Percentiles rank a stretch among this genome's conserved stretches.
Evolutionary conservation across 2,888 invertebrate species (phyloP).

Genomic region (Euplagia quadripunctaria): DNA sequence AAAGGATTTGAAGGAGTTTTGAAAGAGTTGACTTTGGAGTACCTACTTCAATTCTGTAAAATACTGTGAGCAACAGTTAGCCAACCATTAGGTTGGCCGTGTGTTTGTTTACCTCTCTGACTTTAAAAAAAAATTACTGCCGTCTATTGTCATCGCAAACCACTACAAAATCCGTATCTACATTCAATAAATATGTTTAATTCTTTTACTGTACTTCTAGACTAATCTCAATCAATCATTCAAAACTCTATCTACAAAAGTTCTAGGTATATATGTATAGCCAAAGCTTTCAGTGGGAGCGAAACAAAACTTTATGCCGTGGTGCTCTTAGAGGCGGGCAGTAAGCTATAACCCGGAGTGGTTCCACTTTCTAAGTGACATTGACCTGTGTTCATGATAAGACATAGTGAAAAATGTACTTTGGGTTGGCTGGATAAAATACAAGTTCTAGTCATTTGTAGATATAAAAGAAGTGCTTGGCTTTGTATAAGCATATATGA

Average conservation of each 20-base stretch:
- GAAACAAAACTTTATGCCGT: conserved; percentile 62
- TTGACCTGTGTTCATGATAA: conserved; percentile 43
- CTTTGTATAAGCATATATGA: not conserved
- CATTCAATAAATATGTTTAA: not conserved
- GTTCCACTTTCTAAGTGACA: conserved; percentile 52
- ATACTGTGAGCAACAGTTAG: not conserved
- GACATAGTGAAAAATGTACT: conserved; percentile 5
- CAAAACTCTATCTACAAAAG: not conserved
- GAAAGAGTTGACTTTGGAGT: too few relatives aligned
- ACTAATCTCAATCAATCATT: not conserved
- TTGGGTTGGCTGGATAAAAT: not conserved
- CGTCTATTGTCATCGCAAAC: not conserved
- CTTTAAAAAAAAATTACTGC: not conserved
- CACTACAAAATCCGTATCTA: not conserved
- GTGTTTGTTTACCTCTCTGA: not conserved
- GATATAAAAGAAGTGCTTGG: not conserved
- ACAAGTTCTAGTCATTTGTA: not conserved
- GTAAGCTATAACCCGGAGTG: conserved; percentile 43
- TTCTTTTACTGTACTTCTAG: not conserved
- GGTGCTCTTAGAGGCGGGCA: conserved; percentile 57
- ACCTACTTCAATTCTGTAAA: too few relatives aligned
- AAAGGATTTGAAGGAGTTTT: too few relatives aligned
- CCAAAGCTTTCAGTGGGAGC: conserved; percentile 36
- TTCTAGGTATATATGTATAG: not conserved
- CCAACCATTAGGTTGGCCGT: not conserved